phyloP scores from a whole-genome alignment of 2,888 invertebrate species.

The Crematogaster levior region DNA sequence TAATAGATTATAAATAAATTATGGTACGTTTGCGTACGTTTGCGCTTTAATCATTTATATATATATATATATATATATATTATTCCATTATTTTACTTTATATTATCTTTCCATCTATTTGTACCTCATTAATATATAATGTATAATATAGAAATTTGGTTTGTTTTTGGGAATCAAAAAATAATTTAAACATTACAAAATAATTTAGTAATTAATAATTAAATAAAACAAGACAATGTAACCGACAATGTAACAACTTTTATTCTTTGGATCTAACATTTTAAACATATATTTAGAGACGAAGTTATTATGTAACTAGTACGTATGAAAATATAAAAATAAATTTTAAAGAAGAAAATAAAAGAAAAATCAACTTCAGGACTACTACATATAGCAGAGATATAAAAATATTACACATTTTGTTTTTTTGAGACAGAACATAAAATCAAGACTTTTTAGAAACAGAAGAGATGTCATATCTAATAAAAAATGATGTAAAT shows the following conservation, averaged over 20 bases:
- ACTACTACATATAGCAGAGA: neutral
- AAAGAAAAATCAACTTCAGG: neutral
- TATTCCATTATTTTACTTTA: slow-evolving; percentile 21
- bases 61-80: too few relatives aligned
- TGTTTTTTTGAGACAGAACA: neutral
- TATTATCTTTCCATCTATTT: slow-evolving; percentile 1
- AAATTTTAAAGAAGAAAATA: neutral
- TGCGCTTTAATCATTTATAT: slow-evolving; percentile 26
- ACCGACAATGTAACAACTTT: neutral
- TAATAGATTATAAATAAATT: slow-evolving; percentile 15
- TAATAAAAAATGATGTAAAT: neutral
- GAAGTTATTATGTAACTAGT: too few relatives aligned
- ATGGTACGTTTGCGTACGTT: neutral
- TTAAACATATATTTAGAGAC: neutral
- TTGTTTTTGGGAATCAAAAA: neutral
- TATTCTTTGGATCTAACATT: neutral
- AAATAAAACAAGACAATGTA: neutral
- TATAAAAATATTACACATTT: slow-evolving; percentile 1
- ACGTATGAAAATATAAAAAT: neutral
- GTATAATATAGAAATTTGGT: neutral
- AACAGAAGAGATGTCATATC: neutral
- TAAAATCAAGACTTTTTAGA: neutral
- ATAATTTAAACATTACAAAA: neutral
- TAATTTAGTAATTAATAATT: slow-evolving; percentile 7
- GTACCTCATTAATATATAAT: slow-evolving; percentile 8